Evolutionary conservation across 2,113 vertebrate species (phyloP).

Genomic region (Polyodon spathula): DNA sequence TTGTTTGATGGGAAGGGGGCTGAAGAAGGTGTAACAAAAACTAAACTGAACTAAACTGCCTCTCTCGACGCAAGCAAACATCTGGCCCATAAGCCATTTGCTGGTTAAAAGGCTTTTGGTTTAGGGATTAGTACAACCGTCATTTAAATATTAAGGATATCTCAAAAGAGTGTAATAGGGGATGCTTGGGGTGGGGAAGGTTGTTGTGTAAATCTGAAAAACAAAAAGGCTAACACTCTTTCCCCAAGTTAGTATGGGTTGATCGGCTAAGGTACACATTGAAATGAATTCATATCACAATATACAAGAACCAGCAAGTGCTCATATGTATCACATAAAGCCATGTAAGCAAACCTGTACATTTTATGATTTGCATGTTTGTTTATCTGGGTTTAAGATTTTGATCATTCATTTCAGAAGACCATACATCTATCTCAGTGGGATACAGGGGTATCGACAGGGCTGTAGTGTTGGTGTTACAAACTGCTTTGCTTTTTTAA

Average conservation of each 20-base stretch:
- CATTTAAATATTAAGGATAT: constrained; percentile 34
- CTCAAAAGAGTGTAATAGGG: constrained; percentile 36
- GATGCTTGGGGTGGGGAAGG: constrained; percentile 35
- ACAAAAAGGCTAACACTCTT: constrained; percentile 40
- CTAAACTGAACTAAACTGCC: too few species aligned
- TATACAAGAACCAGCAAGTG: not conserved
- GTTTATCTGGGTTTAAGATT: constrained; percentile 11
- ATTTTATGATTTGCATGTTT: constrained; percentile 26
- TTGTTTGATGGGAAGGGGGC: constrained; percentile 92
- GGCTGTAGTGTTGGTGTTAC: constrained; percentile 22
- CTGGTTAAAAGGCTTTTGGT: constrained; percentile 50
- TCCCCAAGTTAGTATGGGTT: constrained; percentile 32
- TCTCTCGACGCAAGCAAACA: constrained; percentile 17
- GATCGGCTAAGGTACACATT: constrained; percentile 46
- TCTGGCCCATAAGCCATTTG: constrained; percentile 47
- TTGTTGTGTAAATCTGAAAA: constrained; percentile 1
- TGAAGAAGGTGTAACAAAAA: constrained; percentile 72
- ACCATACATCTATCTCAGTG: constrained; percentile 13
- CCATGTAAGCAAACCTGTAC: constrained; percentile 15
- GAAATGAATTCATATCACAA: constrained; percentile 46
- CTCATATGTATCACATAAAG: not conserved
- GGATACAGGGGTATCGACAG: constrained; percentile 8
- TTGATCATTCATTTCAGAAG: constrained; percentile 6
- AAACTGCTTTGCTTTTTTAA: constrained; percentile 17
- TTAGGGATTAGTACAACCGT: constrained; percentile 44